Evolutionary conservation across 2,797 vertebrate genomes (phyloP).

Genomic region (Vireo griseus): DNA sequence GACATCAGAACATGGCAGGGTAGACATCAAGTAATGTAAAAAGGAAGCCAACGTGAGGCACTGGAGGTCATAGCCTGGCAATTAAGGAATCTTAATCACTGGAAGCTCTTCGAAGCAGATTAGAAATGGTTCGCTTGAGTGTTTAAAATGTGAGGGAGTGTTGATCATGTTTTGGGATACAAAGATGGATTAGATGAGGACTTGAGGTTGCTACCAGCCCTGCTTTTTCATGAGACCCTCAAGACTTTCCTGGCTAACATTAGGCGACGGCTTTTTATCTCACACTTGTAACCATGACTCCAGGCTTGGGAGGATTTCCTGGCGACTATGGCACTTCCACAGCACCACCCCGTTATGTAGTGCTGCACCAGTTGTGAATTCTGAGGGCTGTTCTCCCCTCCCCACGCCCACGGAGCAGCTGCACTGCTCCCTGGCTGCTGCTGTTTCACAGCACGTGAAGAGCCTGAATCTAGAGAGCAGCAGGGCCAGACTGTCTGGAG

Average conservation of each 20-base stretch:
- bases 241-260: background rate
- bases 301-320: background rate
- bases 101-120: background rate
- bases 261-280: background rate
- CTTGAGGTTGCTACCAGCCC: background rate
- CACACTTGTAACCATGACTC: rapidly evolving
- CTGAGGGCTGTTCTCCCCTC: background rate
- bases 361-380: background rate
- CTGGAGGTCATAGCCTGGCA: background rate
- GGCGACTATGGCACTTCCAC: rapidly evolving
- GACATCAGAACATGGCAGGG: background rate
- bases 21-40: background rate
- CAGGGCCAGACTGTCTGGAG: background rate
- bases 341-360: background rate
- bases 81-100: background rate
- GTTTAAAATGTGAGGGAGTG: background rate
- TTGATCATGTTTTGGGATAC: background rate
- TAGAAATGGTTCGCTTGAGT: background rate
- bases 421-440: rapidly evolving
- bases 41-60: background rate
- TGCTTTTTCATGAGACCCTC: background rate
- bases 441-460: background rate
- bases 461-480: rapidly evolving
- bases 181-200: background rate
- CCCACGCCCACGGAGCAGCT: background rate